Percentiles rank a stretch among this genome's conserved stretches.
These are phyloP conservation scores for Procambarus clarkii DNA, from an alignment of 1,140 invertebrate genomes.

Conservation along the genomic window DNA sequence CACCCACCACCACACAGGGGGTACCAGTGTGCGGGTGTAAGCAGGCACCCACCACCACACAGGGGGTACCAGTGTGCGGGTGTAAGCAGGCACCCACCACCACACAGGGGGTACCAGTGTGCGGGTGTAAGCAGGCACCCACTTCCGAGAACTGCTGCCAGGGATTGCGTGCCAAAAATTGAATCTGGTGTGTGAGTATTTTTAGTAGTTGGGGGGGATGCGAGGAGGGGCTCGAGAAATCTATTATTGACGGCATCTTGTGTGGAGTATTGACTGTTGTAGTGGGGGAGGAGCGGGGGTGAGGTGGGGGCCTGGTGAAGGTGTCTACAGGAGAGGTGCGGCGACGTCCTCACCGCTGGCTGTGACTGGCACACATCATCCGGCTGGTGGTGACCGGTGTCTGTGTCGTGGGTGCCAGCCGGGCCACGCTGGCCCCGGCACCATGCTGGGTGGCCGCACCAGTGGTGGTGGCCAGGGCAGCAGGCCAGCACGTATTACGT, in stretches of 20 bases:
- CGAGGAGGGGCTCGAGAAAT: not conserved
- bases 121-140: not conserved
- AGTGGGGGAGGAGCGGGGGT: not conserved
- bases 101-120: not conserved
- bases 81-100: not conserved
- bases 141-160: slow-evolving; percentile 34
- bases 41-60: not conserved
- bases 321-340: not conserved
- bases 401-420: not conserved
- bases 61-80: too few relatives aligned
- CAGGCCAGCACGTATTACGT: not conserved
- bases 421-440: not conserved
- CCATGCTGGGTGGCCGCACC: not conserved
- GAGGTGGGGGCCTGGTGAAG: not conserved
- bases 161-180: slow-evolving; percentile 14
- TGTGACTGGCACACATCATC: not conserved
- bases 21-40: not conserved
- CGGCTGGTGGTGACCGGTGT: not conserved
- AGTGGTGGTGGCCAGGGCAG: not conserved
- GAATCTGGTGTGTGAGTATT: slow-evolving; percentile 20
- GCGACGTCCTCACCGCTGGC: not conserved
- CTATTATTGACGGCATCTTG: too few relatives aligned
- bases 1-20: not conserved
- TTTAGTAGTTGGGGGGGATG: not conserved
- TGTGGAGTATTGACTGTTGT: not conserved